Conservation (phyloP, 2,888 invertebrate species). For the Ditylenchus weischeri region DNA sequence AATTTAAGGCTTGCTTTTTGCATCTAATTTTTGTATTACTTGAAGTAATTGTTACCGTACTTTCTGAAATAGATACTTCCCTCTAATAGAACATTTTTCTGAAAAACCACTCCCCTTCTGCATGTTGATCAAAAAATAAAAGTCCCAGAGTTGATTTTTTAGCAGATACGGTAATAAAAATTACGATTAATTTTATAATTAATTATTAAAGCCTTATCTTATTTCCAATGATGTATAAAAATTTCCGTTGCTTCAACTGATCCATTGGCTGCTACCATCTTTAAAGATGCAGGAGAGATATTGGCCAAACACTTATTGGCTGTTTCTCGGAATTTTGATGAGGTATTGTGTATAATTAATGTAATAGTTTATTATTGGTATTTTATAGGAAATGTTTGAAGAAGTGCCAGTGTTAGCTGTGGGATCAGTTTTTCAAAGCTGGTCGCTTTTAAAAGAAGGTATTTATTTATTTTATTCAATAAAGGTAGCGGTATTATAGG, state of each 20-base stretch:
- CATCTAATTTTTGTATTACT: not conserved
- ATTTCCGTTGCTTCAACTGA: slow-evolving; percentile 69
- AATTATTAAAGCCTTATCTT: not conserved
- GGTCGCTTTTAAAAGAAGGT: slow-evolving; percentile 36
- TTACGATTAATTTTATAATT: not conserved
- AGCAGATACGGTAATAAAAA: too few species aligned
- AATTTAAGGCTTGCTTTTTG: not conserved
- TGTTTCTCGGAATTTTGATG: slow-evolving; percentile 66
- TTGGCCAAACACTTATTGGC: slow-evolving; percentile 71
- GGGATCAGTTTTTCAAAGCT: slow-evolving; percentile 49
- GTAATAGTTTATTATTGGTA: slow-evolving; percentile 1
- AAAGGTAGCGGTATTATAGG: not conserved
- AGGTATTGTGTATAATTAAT: slow-evolving; percentile 18
- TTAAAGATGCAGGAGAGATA: slow-evolving; percentile 69
- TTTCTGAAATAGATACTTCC: too few species aligned
- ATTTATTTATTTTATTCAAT: not conserved
- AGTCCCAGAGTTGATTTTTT: too few species aligned
- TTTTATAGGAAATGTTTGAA: slow-evolving; percentile 33
- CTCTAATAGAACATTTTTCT: too few species aligned
- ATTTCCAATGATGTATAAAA: not conserved
- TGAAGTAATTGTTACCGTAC: too few species aligned
- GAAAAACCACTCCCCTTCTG: too few species aligned
- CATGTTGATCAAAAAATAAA: too few species aligned
- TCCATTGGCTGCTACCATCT: slow-evolving; percentile 70
- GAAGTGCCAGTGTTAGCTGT: slow-evolving; percentile 40